phyloP scores from a whole-genome alignment of 64 coral and sea anemone species.

The Stylophora pistillata region DNA sequence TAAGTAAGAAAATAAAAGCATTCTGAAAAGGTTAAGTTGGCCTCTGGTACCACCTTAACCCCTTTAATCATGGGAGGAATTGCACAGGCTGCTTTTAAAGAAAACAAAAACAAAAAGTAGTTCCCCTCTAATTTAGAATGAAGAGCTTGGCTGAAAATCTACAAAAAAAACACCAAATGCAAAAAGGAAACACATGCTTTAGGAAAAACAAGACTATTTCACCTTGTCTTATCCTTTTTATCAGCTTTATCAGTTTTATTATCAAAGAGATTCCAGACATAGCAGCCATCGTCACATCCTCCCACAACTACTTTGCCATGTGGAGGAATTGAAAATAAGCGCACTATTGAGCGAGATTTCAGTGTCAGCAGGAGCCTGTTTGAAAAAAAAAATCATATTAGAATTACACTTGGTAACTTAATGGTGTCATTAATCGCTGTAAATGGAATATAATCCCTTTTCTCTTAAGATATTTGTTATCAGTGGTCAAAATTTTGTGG shows the following conservation, averaged over 20 bases:
- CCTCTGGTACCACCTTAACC: no score
- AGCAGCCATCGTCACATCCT: constrained; percentile 94
- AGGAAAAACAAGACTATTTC: neutral
- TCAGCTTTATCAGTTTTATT: constrained; percentile 25
- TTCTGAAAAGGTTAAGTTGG: no score
- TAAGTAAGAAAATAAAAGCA: no score
- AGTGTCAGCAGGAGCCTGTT: constrained; percentile 79
- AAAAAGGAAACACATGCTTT: neutral
- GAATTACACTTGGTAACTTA: neutral
- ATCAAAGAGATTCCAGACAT: constrained; percentile 87
- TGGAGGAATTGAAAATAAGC: constrained; percentile 77
- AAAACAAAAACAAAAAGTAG: no score
- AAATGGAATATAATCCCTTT: no score
- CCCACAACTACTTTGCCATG: constrained; percentile 88
- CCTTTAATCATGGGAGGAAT: no score
- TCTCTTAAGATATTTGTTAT: no score
- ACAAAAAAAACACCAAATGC: neutral
- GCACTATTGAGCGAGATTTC: constrained; percentile 83
- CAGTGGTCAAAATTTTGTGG: no score
- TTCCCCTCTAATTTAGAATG: no score
- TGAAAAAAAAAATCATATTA: neutral
- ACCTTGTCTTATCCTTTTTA: constrained; percentile 76
- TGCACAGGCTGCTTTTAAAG: no score
- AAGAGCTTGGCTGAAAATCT: neutral
- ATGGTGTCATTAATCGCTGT: no score